Evolutionary conservation across 2,113 vertebrate species (phyloP).

Genomic region (Nothobranchius kuhntae): DNA sequence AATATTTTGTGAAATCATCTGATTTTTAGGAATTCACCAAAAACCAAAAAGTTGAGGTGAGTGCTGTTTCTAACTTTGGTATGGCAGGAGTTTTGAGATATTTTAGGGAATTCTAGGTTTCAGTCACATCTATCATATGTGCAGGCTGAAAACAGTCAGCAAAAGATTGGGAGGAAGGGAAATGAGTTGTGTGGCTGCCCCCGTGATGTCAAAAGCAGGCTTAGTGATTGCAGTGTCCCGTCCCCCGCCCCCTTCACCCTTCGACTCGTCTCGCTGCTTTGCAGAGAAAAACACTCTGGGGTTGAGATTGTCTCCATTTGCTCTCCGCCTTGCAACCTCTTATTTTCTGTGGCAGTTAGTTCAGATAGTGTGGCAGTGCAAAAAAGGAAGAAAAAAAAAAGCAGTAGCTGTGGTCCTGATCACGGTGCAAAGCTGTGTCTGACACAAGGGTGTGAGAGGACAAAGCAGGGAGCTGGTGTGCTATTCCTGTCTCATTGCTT

Average conservation of each 20-base stretch:
- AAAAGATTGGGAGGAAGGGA: slow-evolving; percentile 20
- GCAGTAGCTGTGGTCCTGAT: slow-evolving; percentile 7
- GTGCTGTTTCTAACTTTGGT: not conserved
- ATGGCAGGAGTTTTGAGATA: too few relatives aligned
- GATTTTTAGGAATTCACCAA: too few relatives aligned
- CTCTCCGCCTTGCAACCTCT: slow-evolving; percentile 35
- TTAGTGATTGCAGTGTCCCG: slow-evolving; percentile 43
- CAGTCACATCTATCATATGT: slow-evolving; percentile 12
- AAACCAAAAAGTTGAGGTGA: too few relatives aligned
- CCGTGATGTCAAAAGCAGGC: slow-evolving; percentile 27
- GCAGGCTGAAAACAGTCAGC: slow-evolving; percentile 11
- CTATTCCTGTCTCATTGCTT: slow-evolving; percentile 57
- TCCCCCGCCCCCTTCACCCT: slow-evolving; percentile 38
- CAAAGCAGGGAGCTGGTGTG: slow-evolving; percentile 42
- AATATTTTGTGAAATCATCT: too few relatives aligned
- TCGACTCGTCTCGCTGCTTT: slow-evolving; percentile 12
- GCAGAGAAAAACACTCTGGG: slow-evolving; percentile 36
- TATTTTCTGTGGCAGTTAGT: slow-evolving; percentile 33
- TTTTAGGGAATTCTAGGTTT: not conserved
- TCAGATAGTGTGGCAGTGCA: slow-evolving; percentile 14
- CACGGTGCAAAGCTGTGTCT: slow-evolving; percentile 11
- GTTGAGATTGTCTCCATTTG: slow-evolving; percentile 39
- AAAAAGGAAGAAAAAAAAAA: not conserved
- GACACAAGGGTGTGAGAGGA: not conserved
- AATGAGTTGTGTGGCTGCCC: slow-evolving; percentile 7